Conservation (phyloP, 1,140 invertebrate genomes). For the Patella vulgata region DNA sequence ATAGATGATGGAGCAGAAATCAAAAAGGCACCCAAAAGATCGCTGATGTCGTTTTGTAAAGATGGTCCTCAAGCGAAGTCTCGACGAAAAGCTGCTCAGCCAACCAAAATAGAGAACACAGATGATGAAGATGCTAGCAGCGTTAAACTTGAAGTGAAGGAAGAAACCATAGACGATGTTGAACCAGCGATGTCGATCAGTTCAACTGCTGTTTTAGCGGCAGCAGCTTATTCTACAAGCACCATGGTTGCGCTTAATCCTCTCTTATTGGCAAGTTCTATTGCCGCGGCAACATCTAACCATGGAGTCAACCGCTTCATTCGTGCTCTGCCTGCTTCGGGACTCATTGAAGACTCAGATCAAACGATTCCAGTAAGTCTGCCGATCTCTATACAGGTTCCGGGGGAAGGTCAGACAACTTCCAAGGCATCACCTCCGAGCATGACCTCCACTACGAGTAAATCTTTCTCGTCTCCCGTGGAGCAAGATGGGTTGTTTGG, state of each 20-base stretch:
- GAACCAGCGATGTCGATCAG: background rate
- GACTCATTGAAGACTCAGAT: background rate
- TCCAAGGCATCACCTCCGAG: background rate
- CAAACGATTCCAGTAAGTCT: background rate
- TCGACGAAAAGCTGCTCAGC: conserved; percentile 43
- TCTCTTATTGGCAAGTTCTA: conserved; percentile 1
- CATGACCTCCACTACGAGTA: conserved; percentile 10
- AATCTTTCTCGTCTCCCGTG: conserved; percentile 26
- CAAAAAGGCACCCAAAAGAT: conserved; percentile 41
- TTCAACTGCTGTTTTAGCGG: background rate
- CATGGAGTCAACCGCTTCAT: background rate
- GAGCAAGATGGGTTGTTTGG: conserved; percentile 40
- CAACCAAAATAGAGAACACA: conserved; percentile 29
- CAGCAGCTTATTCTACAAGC: background rate
- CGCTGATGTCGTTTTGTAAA: conserved; percentile 31
- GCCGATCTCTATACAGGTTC: conserved; percentile 13
- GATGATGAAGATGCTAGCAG: background rate
- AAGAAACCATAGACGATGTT: background rate
- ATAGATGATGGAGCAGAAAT: conserved; percentile 37
- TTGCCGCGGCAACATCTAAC: background rate
- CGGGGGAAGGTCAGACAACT: background rate
- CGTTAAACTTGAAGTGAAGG: background rate
- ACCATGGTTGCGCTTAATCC: conserved; percentile 8
- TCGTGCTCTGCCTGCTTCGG: background rate
- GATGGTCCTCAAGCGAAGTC: conserved; percentile 28